Conservation (phyloP, 2,113 vertebrate species). For the Pithys albifrons region DNA sequence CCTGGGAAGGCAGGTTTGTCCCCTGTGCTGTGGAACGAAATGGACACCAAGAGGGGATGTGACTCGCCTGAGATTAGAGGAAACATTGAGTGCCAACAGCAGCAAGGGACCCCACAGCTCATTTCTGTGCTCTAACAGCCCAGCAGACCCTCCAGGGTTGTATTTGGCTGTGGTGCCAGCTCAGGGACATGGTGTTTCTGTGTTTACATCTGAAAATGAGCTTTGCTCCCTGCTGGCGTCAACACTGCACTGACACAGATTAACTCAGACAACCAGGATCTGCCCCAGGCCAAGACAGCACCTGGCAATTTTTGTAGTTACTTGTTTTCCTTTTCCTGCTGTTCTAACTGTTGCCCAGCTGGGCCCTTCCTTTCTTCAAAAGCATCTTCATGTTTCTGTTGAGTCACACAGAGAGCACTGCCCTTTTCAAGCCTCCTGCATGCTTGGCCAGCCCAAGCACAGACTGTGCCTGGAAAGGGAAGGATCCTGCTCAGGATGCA, state of each 20-base stretch:
- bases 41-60: background rate
- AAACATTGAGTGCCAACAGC: background rate
- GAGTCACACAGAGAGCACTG: background rate
- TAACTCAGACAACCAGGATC: background rate
- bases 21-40: background rate
- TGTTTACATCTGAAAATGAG: background rate
- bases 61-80: background rate
- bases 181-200: background rate
- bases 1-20: background rate
- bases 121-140: background rate
- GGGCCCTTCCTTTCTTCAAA: conserved; percentile 44
- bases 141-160: background rate
- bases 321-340: conserved; percentile 1
- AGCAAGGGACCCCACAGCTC: background rate
- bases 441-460: background rate
- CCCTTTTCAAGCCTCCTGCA: background rate
- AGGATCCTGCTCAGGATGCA: background rate
- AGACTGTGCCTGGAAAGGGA: background rate
- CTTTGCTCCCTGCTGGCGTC: background rate
- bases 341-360: conserved; percentile 13
- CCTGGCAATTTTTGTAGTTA: conserved; percentile 3
- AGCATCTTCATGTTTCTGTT: conserved; percentile 16
- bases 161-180: background rate
- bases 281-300: background rate
- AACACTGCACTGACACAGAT: background rate